These are phyloP conservation scores for Hypocryptadius cinnamomeus DNA, from an alignment of 2,113 vertebrate species.

Conservation along the genomic window DNA sequence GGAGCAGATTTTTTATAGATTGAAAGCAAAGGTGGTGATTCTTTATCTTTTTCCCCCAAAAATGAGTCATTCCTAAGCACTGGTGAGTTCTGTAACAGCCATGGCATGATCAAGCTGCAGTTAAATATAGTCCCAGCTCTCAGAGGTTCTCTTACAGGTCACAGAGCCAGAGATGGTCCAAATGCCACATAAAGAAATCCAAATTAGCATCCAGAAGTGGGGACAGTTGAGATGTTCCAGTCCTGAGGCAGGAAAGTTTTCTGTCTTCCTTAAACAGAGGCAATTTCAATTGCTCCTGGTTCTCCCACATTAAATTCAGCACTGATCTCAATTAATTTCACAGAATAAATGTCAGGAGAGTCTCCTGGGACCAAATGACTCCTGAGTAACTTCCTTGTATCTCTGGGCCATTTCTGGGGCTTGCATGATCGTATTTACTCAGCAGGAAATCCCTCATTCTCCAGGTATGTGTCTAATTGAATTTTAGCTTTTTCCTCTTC, in stretches of 20 bases:
- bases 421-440: background rate
- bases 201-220: background rate
- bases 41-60: accelerated
- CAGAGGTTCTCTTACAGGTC: background rate
- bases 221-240: background rate
- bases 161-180: background rate
- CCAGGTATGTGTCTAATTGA: background rate
- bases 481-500: background rate
- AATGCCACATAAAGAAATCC: background rate
- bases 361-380: conserved; percentile 1
- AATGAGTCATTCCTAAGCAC: background rate
- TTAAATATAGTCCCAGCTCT: background rate
- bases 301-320: background rate
- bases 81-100: background rate
- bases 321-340: background rate
- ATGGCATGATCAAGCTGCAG: background rate
- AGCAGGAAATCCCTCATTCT: background rate
- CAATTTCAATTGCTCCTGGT: background rate
- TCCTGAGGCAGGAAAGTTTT: background rate
- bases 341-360: conserved; percentile 5
- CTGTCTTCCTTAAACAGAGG: background rate
- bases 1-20: background rate
- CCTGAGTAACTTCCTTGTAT: background rate
- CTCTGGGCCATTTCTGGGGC: background rate
- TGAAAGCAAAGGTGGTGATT: background rate